Base-by-base conservation (phyloP, 2,113 vertebrate species). In the Neolamprologus variostigma region DNA sequence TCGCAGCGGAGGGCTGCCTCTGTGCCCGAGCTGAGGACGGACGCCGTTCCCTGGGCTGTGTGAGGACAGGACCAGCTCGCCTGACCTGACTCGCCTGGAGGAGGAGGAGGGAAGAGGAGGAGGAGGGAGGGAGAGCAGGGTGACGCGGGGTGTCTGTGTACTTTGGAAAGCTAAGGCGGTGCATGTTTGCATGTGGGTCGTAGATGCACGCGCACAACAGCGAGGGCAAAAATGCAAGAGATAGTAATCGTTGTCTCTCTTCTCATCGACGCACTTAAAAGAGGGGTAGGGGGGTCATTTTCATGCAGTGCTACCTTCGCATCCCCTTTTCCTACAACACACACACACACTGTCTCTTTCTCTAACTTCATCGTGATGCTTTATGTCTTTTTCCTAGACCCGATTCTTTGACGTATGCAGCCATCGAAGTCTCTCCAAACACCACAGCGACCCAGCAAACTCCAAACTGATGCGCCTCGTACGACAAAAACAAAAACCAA, bases 31-130 rank as follows among this genome's bases (percentile, higher is more conserved):
- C 84, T 54, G 85, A 93, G 93, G 94, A 95, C 86, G 26, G 93
- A 95, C 88, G 37, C 8, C 33, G 40, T 86, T 91, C 80, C 31
- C 82, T 82, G 91, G 92, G 94, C 92, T 93, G 90, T 45, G 21
- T 83, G 89, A 94, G 94, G 94, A 95, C 94, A 93, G 76, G 71
- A 79, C 47, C 87, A 81, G 61, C 91, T 71, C 21, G 86, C 61
- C 91, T 94, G 93, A 94, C 91, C 90, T 87, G 87, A 92, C 86
- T 84, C 66, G 86, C 90, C 47, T 51, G 89, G 63, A 91, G 92
- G 87, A 93, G 85, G 81, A 79, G 37, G 59, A 45, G 45, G 68
- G 35, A 6, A 37, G 81, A 79, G 37, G 59, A 51, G 53, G 71
- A 42, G 53, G 68, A 33, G 17, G 57, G 35, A 10, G 19, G 51